Evolutionary conservation across 1,140 invertebrate species (phyloP).

Genomic region (Onthophagus taurus): DNA sequence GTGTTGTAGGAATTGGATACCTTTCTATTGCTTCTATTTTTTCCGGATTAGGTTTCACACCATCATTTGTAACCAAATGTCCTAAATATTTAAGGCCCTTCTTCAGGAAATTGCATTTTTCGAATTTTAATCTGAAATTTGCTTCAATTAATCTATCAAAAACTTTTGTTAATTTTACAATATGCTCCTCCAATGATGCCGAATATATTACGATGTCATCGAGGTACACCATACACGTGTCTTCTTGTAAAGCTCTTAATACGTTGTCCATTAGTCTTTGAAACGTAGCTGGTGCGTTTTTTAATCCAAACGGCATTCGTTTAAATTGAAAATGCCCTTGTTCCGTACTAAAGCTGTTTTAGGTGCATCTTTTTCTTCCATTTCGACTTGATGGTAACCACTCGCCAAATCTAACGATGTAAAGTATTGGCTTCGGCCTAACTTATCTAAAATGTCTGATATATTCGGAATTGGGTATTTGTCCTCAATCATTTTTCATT

Average conservation of each 20-base stretch:
- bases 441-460: conserved; percentile 38
- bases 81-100: conserved; percentile 36
- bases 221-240: not conserved
- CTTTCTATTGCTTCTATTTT: conserved; percentile 35
- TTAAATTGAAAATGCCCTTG: conserved; percentile 31
- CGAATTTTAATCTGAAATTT: conserved; percentile 18
- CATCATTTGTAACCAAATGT: conserved; percentile 33
- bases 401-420: conserved; percentile 38
- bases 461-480: conserved; percentile 45
- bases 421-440: conserved; percentile 39
- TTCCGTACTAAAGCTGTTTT: conserved; percentile 41
- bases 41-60: conserved; percentile 34
- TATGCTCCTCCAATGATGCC: not conserved
- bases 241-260: conserved; percentile 21
- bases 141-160: not conserved
- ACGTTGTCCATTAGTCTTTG: conserved; percentile 36
- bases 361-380: conserved; percentile 29
- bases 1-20: conserved; percentile 32
- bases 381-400: conserved; percentile 39
- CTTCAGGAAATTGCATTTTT: conserved; percentile 26
- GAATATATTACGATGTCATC: conserved; percentile 10
- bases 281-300: conserved; percentile 32
- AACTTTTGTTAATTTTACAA: conserved; percentile 2
- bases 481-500: too few relatives aligned
- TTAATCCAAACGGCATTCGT: conserved; percentile 29